Percentiles rank a stretch among this genome's conserved stretches.
These are phyloP conservation scores for Psylliodes chrysocephalus DNA, from an alignment of 2,888 invertebrate species.

Conservation along the genomic window DNA sequence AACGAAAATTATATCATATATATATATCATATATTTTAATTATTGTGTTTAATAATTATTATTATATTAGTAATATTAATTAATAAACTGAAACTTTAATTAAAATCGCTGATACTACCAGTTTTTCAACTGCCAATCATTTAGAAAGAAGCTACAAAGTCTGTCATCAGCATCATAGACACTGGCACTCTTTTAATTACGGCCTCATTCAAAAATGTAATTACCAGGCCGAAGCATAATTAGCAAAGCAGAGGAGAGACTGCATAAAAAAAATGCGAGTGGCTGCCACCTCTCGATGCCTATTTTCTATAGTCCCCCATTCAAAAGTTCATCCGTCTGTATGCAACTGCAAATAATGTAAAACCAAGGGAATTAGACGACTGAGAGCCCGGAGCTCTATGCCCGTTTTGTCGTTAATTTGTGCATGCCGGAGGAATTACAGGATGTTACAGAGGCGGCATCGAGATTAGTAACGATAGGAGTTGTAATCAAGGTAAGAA, in stretches of 20 bases:
- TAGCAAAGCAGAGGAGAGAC: conserved; percentile 40
- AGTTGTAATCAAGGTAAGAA: conserved; percentile 17
- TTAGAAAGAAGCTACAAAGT: background rate
- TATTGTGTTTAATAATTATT: no score
- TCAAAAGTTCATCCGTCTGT: conserved; percentile 48
- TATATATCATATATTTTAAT: no score
- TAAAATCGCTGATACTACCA: no score
- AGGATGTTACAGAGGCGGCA: conserved; percentile 29
- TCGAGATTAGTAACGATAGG: conserved; percentile 16
- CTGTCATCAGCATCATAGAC: conserved; percentile 23
- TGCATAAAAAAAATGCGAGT: conserved; percentile 12
- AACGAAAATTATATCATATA: no score
- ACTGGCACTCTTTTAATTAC: conserved; percentile 52
- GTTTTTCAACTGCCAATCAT: no score
- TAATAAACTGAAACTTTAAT: no score
- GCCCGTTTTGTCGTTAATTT: conserved; percentile 33
- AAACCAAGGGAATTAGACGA: conserved; percentile 48
- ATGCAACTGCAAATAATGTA: conserved; percentile 48
- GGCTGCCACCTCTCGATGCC: conserved; percentile 16
- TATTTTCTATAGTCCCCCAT: conserved; percentile 30
- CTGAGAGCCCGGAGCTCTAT: conserved; percentile 38
- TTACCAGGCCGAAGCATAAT: conserved; percentile 56
- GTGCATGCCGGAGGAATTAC: conserved; percentile 29
- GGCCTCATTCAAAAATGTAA: conserved; percentile 52
- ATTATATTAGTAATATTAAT: no score